These are phyloP conservation scores for Upupa epops DNA, from an alignment of 2,113 vertebrate species.

Conservation along the genomic window DNA sequence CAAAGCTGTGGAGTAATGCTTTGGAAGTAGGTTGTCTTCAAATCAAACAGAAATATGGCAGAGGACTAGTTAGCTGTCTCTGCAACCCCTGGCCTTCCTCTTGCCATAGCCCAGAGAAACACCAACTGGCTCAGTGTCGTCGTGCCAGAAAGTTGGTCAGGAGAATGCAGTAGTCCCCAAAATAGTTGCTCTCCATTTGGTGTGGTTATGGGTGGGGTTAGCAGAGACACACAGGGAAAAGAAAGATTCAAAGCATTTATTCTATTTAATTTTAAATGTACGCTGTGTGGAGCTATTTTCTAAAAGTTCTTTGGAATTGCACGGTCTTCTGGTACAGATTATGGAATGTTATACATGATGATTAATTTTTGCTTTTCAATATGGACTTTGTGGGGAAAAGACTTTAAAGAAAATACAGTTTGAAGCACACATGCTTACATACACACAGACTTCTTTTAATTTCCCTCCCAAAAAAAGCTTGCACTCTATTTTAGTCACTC, in stretches of 20 bases:
- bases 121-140: neutral
- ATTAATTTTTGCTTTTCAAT: neutral
- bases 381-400: neutral
- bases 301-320: neutral
- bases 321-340: neutral
- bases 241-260: neutral
- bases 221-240: neutral
- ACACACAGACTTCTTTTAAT: neutral
- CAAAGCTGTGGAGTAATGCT: neutral
- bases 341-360: neutral
- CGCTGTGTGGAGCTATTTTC: neutral
- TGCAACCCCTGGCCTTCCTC: neutral
- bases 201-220: constrained; percentile 41
- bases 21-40: neutral
- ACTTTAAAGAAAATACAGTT: neutral
- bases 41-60: neutral
- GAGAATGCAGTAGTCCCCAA: neutral
- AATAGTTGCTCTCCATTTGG: neutral
- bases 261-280: neutral
- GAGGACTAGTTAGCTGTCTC: neutral
- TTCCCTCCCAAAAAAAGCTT: neutral
- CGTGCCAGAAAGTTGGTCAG: constrained; percentile 26
- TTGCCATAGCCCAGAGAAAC: neutral
- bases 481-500: neutral
- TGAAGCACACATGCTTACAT: neutral